These are phyloP conservation scores for Mycetomoellerius zeteki DNA, from an alignment of 1,140 invertebrate species.

Conservation along the genomic window DNA sequence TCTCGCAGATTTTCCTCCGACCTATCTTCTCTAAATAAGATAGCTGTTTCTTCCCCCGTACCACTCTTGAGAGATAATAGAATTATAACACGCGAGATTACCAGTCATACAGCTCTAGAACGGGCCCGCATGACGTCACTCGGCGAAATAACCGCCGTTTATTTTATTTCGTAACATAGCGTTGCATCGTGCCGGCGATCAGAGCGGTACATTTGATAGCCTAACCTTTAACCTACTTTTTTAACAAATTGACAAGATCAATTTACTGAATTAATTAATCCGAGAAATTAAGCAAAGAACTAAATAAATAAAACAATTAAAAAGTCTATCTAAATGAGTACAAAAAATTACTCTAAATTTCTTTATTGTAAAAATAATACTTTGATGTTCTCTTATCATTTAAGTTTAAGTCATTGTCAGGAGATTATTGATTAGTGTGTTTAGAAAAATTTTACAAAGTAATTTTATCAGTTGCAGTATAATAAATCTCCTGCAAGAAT, in stretches of 20 bases:
- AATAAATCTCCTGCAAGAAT: not conserved
- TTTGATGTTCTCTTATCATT: not conserved
- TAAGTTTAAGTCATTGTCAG: not conserved
- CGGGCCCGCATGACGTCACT: not conserved
- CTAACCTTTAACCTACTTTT: not conserved
- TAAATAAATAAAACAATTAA: not conserved
- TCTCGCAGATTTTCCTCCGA: not conserved
- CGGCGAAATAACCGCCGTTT: conserved; percentile 28
- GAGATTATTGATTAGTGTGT: not conserved
- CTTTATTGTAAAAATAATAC: not conserved
- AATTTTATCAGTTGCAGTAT: not conserved
- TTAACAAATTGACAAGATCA: not conserved
- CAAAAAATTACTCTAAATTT: not conserved
- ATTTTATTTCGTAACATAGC: conserved; percentile 50
- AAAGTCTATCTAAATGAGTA: not conserved
- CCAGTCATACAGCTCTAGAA: conserved; percentile 10
- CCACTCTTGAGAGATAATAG: conserved; percentile 27
- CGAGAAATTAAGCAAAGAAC: not conserved
- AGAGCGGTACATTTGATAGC: not conserved
- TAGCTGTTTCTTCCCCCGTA: not conserved
- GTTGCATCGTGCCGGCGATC: not conserved
- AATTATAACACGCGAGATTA: conserved; percentile 36
- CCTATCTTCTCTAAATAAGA: conserved; percentile 6
- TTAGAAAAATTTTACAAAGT: not conserved
- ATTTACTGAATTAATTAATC: not conserved